These are phyloP conservation scores for Laticauda colubrina DNA, from an alignment of 2,113 vertebrate species.

Conservation along the genomic window DNA sequence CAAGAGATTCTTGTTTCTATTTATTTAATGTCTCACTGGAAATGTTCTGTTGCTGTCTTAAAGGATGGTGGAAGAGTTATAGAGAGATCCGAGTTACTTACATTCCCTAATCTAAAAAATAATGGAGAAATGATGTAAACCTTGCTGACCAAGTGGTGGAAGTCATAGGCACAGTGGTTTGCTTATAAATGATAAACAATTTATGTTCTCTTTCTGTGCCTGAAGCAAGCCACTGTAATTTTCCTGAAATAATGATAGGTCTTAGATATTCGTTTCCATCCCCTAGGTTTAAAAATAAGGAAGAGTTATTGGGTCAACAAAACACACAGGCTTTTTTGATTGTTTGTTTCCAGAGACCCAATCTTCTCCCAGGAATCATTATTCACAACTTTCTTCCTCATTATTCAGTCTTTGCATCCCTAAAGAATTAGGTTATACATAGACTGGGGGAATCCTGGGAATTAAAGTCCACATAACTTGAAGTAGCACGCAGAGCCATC, in stretches of 20 bases:
- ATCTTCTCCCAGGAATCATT: background rate
- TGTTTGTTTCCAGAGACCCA: background rate
- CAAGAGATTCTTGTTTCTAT: background rate
- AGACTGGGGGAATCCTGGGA: background rate
- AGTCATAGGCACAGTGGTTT: background rate
- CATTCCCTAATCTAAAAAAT: background rate
- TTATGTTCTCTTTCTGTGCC: background rate
- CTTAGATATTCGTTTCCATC: background rate
- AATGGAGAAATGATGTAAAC: background rate
- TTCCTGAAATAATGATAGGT: background rate
- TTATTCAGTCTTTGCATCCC: background rate
- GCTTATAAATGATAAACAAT: background rate
- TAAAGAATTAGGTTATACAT: background rate
- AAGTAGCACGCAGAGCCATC: background rate
- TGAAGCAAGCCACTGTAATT: background rate
- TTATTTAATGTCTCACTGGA: background rate
- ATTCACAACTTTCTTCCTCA: background rate
- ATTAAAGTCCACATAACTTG: background rate
- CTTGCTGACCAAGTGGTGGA: background rate
- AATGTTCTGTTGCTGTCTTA: background rate
- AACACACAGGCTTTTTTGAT: background rate
- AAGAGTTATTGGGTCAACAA: background rate
- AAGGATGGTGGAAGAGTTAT: background rate
- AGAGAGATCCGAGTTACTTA: background rate
- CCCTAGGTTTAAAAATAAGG: background rate